Base-by-base conservation (phyloP, 2,113 vertebrate species). In the Origma solitaria region DNA sequence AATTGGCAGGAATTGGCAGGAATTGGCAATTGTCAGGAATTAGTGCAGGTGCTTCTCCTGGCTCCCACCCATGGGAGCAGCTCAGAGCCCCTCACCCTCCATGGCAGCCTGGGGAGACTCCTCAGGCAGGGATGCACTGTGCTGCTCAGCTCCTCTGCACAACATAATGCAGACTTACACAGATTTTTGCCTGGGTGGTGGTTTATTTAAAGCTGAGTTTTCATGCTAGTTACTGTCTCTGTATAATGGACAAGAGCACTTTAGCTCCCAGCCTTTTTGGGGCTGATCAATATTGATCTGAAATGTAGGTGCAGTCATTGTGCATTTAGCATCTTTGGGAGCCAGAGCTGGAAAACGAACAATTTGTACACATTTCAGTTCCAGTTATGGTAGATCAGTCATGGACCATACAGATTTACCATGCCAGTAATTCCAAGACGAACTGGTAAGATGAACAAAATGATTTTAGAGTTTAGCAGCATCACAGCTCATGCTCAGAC, bases 31-130 rank as follows among this genome's bases (percentile, higher is more conserved):
- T n/a, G n/a, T n/a, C n/a, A n/a, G 66, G 68, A 88, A 77, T 92
- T 88, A 94, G 70, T 35, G n/a, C 88, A 93, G 95, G 86, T 88
- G 54, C 28, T 94, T 86, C 45, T 83, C 60, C 81, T 92, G 94
- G 72, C 68, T 93, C 13, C 50, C 4, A 1, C 75, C 64, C 76
- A 60, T 0, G 1, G 40, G 38, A 88, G 45, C 54, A 57, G 37
- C 84, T 81, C 1, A 0, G n/a, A 62, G 61, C 20, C 56, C 31
- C 75, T 82, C 9, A 1, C 37, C 27, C 30, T 80, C 50, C 35
- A 21, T 2, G 2, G 53, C 57, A 90, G 1, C 38, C 57, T 68
- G 54, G 75, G 61, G 75, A 79, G 56, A n/a, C 16, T 76, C 49
- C 49, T 93, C 40, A 86, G 65, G 42, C 61, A 72, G 24, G 57